Base-by-base conservation (phyloP, 2,797 vertebrate species). In the Bradypodion pumilum region DNA sequence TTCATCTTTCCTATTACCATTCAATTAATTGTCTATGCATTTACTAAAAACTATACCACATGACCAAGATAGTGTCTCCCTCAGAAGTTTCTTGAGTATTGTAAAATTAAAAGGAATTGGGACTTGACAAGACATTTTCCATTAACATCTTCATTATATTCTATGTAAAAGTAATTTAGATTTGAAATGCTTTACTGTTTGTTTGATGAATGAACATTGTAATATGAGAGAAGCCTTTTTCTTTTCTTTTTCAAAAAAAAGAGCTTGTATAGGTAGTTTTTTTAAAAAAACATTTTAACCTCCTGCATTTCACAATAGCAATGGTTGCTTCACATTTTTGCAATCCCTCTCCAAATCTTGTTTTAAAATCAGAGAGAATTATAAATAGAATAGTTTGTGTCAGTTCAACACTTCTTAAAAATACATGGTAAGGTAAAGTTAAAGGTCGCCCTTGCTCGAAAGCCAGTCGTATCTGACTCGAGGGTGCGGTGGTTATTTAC, bases 121-220 rank as follows among this genome's bases (percentile, higher is more conserved):
- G 91, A 89, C 56, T 82, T 86, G 90, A 93, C 86, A 86, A 62
- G 74, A 29, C 32, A 82, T 87, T 91, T 91, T 86, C 75, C 29
- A 85, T 88, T 91, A 88, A 86, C 70, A 79, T 91, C 44, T 79
- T 92, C 44, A 76, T 92, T 92, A 89, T 92, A 81, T 87, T 90
- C 65, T 88, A 66, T 49, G 82, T 91, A 88, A n/a, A 88, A 89
- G 65, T 79, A 79, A 92, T 90, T 89, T 91, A 83, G 75, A 80
- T 86, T 90, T 88, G 27, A 91, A 92, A 90, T 77, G 35, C 23
- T 69, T 72, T 84, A 44, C 23, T 88, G 12, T 85, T 80, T 91
- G 80, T 83, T 91, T 84, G 25, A 75, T 21, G 80, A 91, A 92
- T 81, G 4, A 90, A 62, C 85, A 74, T 37, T 85, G 78, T 62